Conservation (phyloP, 2,797 vertebrate species). For the Caiman crocodilus region DNA sequence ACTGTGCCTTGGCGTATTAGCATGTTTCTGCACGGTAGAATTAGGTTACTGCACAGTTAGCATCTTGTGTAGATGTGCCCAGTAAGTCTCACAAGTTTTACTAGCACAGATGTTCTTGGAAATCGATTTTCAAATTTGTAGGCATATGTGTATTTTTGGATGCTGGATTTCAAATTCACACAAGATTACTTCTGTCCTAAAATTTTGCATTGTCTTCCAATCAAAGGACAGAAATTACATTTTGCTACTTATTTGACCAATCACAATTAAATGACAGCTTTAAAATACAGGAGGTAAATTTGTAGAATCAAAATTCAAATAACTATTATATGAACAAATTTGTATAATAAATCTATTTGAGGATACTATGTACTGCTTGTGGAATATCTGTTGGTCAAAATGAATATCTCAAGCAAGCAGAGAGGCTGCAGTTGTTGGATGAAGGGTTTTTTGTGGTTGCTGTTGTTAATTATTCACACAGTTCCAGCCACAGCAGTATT, state of each 20-base stretch:
- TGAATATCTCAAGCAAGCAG: not conserved
- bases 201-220: not conserved
- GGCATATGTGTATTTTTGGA: constrained; percentile 31
- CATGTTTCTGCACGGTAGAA: too few species aligned
- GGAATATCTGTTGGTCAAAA: not conserved
- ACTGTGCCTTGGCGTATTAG: too few species aligned
- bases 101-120: not conserved
- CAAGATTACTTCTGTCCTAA: not conserved
- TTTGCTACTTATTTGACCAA: constrained; percentile 22
- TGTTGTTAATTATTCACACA: not conserved
- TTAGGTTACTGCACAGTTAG: too few species aligned
- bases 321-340: not conserved
- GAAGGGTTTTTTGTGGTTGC: not conserved
- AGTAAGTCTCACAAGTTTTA: not conserved
- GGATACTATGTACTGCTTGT: not conserved
- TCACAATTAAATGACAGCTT: constrained; percentile 10
- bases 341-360: not conserved
- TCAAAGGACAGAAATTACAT: not conserved
- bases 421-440: not conserved
- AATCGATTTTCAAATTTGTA: constrained; percentile 3
- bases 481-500: not conserved
- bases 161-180: not conserved
- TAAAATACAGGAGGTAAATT: not conserved
- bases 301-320: not conserved
- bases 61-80: too few species aligned